phyloP scores from a whole-genome alignment of 92 coral and sea anemone genomes.

The Meandrina meandrites region DNA sequence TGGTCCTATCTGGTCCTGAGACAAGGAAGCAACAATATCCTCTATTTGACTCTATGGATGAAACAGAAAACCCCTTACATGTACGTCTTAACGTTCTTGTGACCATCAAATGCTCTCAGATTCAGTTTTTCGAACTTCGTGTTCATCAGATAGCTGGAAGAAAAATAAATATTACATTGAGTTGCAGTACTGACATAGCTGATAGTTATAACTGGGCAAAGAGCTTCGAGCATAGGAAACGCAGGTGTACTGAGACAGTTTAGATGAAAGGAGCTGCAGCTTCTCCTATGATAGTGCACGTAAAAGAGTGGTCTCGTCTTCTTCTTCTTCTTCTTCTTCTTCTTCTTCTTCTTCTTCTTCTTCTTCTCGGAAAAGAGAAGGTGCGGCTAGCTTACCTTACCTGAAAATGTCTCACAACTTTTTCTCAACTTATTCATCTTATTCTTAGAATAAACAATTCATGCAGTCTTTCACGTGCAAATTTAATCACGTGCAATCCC shows the following conservation, averaged over 20 bases:
- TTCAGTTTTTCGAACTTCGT: conserved; percentile 16
- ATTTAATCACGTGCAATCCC: no score
- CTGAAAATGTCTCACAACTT: no score
- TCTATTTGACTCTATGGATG: no score
- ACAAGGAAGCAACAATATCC: not conserved
- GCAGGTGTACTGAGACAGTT: not conserved
- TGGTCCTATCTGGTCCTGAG: no score
- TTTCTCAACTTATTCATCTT: no score
- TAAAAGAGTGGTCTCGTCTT: not conserved
- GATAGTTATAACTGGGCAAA: no score
- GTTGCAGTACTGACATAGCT: not conserved
- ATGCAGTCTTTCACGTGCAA: no score
- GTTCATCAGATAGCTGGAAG: conserved; percentile 35
- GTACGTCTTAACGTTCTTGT: conserved; percentile 6
- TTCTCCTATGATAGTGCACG: not conserved
- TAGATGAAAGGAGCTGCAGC: not conserved
- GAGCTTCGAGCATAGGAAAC: not conserved
- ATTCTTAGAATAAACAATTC: no score
- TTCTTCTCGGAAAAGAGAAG: no score
- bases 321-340: no score
- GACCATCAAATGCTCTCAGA: conserved; percentile 29
- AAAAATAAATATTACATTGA: not conserved
- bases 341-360: no score
- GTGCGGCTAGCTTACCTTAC: no score
- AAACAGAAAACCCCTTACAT: conserved; percentile 1